phyloP scores from a whole-genome alignment of 2,797 vertebrate species.

The Phataginus tricuspis region DNA sequence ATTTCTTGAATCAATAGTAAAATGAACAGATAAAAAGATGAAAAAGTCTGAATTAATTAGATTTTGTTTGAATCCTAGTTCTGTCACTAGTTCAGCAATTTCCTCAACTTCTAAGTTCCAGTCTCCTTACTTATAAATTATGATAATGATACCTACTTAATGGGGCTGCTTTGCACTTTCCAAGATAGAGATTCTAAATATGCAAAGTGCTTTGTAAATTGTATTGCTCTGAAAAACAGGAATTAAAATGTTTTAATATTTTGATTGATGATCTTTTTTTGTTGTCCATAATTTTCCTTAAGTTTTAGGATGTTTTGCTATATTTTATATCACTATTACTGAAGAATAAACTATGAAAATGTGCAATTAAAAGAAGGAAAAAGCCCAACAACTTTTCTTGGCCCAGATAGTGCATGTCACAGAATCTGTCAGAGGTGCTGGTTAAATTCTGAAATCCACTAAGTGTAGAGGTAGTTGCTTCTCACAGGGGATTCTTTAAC shows the following conservation, averaged over 20 bases:
- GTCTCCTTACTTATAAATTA: neutral
- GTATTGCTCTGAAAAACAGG: neutral
- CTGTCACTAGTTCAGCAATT: neutral
- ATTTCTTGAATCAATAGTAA: neutral
- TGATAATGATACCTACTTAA: neutral
- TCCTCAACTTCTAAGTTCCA: neutral
- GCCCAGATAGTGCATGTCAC: neutral
- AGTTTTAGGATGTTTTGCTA: neutral
- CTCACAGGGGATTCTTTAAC: constrained; percentile 1
- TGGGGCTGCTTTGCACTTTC: neutral
- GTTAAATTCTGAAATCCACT: constrained; percentile 45
- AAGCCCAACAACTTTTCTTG: constrained; percentile 12
- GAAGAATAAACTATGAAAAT: neutral
- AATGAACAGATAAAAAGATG: neutral
- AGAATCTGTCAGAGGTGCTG: constrained; percentile 43
- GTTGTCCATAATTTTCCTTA: neutral
- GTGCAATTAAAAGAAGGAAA: constrained; percentile 55
- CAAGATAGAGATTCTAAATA: neutral
- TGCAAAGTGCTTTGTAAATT: neutral
- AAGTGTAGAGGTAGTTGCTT: neutral
- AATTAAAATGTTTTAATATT: neutral
- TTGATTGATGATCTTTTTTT: neutral
- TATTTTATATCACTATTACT: neutral
- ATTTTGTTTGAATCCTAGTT: neutral
- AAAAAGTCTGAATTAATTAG: neutral